These are phyloP conservation scores for Griposia aprilina DNA, from an alignment of 2,888 invertebrate species.

Conservation along the genomic window DNA sequence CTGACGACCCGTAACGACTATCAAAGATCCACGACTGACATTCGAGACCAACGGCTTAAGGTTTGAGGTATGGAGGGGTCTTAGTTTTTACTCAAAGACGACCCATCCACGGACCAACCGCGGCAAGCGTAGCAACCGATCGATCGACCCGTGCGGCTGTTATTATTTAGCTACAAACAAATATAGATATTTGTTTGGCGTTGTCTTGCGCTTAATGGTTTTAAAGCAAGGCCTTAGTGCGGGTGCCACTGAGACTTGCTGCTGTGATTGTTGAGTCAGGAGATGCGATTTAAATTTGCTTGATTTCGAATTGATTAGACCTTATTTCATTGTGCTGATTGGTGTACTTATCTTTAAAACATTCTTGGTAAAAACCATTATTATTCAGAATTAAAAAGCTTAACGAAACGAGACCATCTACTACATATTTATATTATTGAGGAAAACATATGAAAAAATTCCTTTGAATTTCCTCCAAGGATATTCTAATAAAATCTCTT, in stretches of 20 bases:
- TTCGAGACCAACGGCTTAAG: no score
- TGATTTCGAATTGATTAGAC: not conserved
- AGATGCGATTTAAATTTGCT: not conserved
- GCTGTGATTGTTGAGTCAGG: not conserved
- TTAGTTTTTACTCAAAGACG: no score
- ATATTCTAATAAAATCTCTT: conserved; percentile 2
- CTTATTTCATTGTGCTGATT: not conserved
- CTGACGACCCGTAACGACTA: no score
- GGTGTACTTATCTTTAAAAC: no score
- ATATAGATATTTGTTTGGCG: no score
- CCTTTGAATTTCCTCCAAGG: not conserved
- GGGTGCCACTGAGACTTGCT: not conserved
- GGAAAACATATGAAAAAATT: conserved; percentile 12
- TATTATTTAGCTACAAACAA: no score
- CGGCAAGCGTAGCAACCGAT: no score
- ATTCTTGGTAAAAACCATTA: not conserved
- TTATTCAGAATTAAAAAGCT: not conserved
- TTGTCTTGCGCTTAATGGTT: not conserved
- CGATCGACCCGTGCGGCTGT: no score
- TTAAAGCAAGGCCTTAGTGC: not conserved
- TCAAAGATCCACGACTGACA: no score
- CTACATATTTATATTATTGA: not conserved
- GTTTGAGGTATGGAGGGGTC: no score
- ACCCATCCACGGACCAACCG: no score
- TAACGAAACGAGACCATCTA: not conserved